These are phyloP conservation scores for Drosophila bifasciata DNA, from an alignment of 1,140 invertebrate species.

Conservation along the genomic window DNA sequence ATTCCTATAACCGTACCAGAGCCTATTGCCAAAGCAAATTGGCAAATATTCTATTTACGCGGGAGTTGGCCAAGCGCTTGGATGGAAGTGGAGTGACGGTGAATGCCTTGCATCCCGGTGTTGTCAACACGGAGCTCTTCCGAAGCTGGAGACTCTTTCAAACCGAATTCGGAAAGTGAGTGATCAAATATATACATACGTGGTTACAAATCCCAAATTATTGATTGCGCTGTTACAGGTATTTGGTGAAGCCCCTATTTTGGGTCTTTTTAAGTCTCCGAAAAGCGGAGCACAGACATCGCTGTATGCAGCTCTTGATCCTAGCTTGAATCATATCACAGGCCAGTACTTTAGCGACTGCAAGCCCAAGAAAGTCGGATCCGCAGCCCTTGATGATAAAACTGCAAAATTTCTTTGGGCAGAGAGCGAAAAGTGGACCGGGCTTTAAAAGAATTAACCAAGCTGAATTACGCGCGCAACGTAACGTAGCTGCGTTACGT, in stretches of 20 bases:
- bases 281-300: conserved; percentile 90
- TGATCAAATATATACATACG: neutral
- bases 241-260: conserved; percentile 88
- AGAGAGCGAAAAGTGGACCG: conserved; percentile 91
- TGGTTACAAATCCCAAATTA: conserved; percentile 5
- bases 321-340: conserved; percentile 86
- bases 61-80: conserved; percentile 89
- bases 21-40: conserved; percentile 96
- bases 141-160: conserved; percentile 89
- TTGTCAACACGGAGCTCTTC: conserved; percentile 92
- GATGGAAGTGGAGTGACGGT: conserved; percentile 91
- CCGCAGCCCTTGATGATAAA: conserved; percentile 86
- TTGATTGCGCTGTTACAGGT: conserved; percentile 45
- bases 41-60: conserved; percentile 93
- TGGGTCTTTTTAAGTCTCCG: conserved; percentile 91
- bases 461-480: neutral
- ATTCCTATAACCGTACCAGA: conserved; percentile 87
- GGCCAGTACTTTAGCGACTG: conserved; percentile 92
- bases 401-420: conserved; percentile 89
- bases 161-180: conserved; percentile 84
- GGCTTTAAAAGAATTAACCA: too few species aligned
- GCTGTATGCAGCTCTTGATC: conserved; percentile 90
- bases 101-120: conserved; percentile 94
- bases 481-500: too few species aligned
- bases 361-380: conserved; percentile 85